A percentile compares a stretch with the other conserved stretches of the same genome.
Conservation (phyloP, 2,797 vertebrate genomes). For the Merluccius polli region DNA sequence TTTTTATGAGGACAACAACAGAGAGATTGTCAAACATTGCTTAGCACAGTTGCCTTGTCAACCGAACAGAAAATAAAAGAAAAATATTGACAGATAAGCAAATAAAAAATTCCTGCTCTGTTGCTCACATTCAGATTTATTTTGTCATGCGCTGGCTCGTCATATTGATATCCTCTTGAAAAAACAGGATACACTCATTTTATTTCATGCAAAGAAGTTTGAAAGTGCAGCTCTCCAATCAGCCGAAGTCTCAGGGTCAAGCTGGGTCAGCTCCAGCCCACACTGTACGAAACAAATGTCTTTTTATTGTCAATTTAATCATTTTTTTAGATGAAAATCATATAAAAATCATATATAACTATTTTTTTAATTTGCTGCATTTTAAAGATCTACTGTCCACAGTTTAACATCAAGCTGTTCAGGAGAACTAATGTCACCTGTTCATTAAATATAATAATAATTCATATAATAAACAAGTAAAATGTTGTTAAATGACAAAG, state of each 20-base stretch:
- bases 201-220: slow-evolving; percentile 32
- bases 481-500: slow-evolving; percentile 14
- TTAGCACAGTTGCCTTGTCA: too few species aligned
- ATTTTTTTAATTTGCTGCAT: background rate
- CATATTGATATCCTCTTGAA: slow-evolving; percentile 51
- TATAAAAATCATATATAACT: too few species aligned
- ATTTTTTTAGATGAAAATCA: too few species aligned
- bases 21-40: background rate
- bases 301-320: slow-evolving; percentile 5
- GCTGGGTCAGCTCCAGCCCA: slow-evolving; percentile 1
- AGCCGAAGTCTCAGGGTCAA: slow-evolving; percentile 12
- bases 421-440: slow-evolving; percentile 24
- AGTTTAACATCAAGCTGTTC: slow-evolving; percentile 23
- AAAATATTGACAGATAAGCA: background rate
- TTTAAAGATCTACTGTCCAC: slow-evolving; percentile 11
- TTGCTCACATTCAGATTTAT: background rate
- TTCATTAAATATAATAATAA: slow-evolving; percentile 17
- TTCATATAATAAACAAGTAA: background rate
- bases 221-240: slow-evolving; percentile 17
- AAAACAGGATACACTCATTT: slow-evolving; percentile 34
- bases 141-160: slow-evolving; percentile 37
- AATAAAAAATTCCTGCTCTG: background rate
- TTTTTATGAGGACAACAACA: too few species aligned
- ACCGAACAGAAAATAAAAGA: background rate
- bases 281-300: slow-evolving; percentile 23